Evolutionary conservation across 2,888 invertebrate species (phyloP), one percentile per base, ranked within the genome.

Genomic region (Catonia carolina): DNA sequence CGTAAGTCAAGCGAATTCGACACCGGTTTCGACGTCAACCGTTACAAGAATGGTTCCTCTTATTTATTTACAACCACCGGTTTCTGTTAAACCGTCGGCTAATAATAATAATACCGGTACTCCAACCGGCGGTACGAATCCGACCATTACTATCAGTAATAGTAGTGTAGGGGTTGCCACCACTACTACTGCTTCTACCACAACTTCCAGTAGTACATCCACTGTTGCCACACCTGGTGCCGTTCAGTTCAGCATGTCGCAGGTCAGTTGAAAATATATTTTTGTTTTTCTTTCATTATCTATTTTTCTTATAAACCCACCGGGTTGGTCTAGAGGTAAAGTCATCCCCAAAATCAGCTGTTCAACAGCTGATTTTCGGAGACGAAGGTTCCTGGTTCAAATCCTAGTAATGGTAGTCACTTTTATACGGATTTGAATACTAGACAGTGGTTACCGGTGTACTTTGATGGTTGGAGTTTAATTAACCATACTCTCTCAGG

Each of bases 231-330:
- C 53, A 14, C 42, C 58, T 4, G 48, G 50, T 2, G 22, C 55
- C 8, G 52, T 58, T 8, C 55, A 53, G 41, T 49, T 55, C 23
- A 42, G 53, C 7, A 49, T 58, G 49, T 53, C 58, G 31, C 58
- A 58, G 53, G 58, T 58, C 20, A 37, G 2, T n/a, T 45, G 7
- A 17, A 14, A 27, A 23, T 45, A 5, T 15, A 6, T 37, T 6
- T 15, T 14, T 37, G 37, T n/a, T 7, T 37, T 37, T 22, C 1
- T 17, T 42, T 18, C 18, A 17, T 2, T 42, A 5, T 42, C 4
- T 42, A 7, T 17, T 42, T 42, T 20, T 18, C 17, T 39, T 2
- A 5, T 12, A 12, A n/a, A n/a, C n/a, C n/a, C n/a, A n/a, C n/a
- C n/a, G n/a, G n/a, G n/a, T n/a, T n/a, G n/a, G n/a, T n/a, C n/a